A percentile compares a stretch with the other conserved stretches of the same genome.
phyloP scores from a whole-genome alignment of 2,888 invertebrate genomes.

The Archips xylosteana region DNA sequence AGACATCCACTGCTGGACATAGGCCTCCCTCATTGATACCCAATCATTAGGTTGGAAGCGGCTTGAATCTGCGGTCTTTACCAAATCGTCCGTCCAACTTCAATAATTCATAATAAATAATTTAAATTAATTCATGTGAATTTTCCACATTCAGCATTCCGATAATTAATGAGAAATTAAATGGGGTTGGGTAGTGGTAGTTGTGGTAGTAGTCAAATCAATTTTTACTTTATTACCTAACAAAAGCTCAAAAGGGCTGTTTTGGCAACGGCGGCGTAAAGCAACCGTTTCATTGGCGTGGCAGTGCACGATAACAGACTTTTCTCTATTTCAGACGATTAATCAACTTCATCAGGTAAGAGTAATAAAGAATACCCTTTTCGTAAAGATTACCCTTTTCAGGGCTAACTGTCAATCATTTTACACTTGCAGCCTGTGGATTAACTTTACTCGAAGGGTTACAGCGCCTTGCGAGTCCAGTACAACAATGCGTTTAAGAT shows the following conservation, averaged over 20 bases:
- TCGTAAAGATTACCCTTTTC: too few relatives aligned
- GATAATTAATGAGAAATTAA: constrained; percentile 37
- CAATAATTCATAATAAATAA: too few relatives aligned
- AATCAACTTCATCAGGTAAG: constrained; percentile 41
- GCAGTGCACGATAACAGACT: constrained; percentile 38
- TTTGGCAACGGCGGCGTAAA: background rate
- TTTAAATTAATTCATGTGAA: constrained; percentile 16
- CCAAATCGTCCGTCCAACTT: too few relatives aligned
- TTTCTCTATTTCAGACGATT: constrained; percentile 40
- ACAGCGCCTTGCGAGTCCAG: too few relatives aligned
- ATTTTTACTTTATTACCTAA: constrained; percentile 7
- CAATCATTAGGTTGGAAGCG: too few relatives aligned
- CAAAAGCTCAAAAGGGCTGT: constrained; percentile 17
- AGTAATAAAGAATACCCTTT: constrained; percentile 15
- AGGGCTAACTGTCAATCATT: too few relatives aligned
- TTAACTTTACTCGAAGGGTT: too few relatives aligned
- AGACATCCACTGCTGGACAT: too few relatives aligned
- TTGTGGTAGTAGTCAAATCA: background rate
- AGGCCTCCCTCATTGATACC: too few relatives aligned
- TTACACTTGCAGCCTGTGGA: too few relatives aligned
- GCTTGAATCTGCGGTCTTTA: too few relatives aligned
- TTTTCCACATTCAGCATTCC: constrained; percentile 30
- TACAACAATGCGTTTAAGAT: too few relatives aligned
- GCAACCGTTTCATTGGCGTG: constrained; percentile 17
- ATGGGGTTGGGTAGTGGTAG: background rate